phyloP scores from a whole-genome alignment of 2,797 vertebrate genomes.

The Gambelia wislizenii region DNA sequence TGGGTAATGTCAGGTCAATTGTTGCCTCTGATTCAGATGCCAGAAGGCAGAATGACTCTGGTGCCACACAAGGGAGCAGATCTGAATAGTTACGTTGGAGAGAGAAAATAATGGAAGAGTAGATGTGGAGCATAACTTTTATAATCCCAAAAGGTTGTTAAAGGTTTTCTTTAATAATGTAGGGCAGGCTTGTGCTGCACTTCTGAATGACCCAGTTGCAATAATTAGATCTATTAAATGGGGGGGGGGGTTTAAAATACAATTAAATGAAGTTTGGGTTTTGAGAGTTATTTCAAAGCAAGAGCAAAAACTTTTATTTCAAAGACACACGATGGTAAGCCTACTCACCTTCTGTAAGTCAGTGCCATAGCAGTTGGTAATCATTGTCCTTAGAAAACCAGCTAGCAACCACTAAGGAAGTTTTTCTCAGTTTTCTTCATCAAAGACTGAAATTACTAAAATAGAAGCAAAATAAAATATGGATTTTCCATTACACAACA shows the following conservation, averaged over 20 bases:
- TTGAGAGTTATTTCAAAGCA: constrained; percentile 26
- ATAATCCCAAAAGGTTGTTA: constrained; percentile 39
- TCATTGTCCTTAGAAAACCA: constrained; percentile 53
- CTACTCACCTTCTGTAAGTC: constrained; percentile 40
- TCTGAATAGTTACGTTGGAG: neutral
- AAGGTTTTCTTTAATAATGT: constrained; percentile 50
- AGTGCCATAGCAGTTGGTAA: constrained; percentile 49
- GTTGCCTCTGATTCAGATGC: neutral
- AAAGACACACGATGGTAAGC: constrained; percentile 32
- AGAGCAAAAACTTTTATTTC: constrained; percentile 43
- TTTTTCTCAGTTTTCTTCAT: constrained; percentile 31
- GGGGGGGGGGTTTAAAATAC: constrained; percentile 5
- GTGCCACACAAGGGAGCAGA: neutral
- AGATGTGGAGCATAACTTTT: neutral
- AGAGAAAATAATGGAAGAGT: neutral
- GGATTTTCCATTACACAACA: constrained; percentile 38
- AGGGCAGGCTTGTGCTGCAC: constrained; percentile 16
- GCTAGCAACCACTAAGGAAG: constrained; percentile 26
- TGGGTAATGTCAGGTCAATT: constrained; percentile 3
- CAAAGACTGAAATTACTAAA: constrained; percentile 55
- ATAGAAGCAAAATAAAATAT: constrained; percentile 22
- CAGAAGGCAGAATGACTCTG: neutral
- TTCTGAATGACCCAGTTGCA: constrained; percentile 51
- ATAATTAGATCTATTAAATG: constrained; percentile 51
- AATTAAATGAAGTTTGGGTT: constrained; percentile 36